Evolutionary conservation across 2,113 vertebrate species (phyloP).

Genomic region (Sapajus apella): DNA sequence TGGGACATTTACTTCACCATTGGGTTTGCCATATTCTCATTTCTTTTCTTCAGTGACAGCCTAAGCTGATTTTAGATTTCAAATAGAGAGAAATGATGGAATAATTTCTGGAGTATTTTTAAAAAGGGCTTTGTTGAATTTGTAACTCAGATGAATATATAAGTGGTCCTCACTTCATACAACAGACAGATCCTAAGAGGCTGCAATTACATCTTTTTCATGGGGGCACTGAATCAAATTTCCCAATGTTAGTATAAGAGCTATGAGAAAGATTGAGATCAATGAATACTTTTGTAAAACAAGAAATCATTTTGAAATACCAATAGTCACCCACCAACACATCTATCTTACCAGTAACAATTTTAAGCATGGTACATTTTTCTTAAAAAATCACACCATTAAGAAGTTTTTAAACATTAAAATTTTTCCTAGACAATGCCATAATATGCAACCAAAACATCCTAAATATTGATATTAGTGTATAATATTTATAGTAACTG

Average conservation of each 20-base stretch:
- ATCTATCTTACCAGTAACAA: not conserved
- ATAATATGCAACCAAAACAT: not conserved
- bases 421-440: constrained; percentile 8
- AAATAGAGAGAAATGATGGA: not conserved
- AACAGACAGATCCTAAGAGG: not conserved
- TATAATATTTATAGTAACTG: not conserved
- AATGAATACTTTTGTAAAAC: constrained; percentile 21
- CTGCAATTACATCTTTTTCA: not conserved
- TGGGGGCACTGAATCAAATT: not conserved
- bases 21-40: not conserved
- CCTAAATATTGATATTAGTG: not conserved
- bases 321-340: not conserved
- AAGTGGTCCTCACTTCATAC: not conserved
- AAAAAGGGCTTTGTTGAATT: not conserved
- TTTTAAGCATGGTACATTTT: not conserved
- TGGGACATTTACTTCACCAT: not conserved
- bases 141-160: constrained; percentile 7
- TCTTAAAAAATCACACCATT: constrained; percentile 10
- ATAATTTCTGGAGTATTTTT: constrained; percentile 27
- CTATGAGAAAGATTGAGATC: constrained; percentile 11
- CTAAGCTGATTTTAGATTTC: not conserved
- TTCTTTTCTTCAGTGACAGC: constrained; percentile 17
- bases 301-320: constrained; percentile 26
- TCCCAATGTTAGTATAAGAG: not conserved
- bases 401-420: not conserved